Percentiles rank a stretch among this genome's conserved stretches.
phyloP scores from a whole-genome alignment of 2,888 invertebrate genomes.

The Pecten maximus region DNA sequence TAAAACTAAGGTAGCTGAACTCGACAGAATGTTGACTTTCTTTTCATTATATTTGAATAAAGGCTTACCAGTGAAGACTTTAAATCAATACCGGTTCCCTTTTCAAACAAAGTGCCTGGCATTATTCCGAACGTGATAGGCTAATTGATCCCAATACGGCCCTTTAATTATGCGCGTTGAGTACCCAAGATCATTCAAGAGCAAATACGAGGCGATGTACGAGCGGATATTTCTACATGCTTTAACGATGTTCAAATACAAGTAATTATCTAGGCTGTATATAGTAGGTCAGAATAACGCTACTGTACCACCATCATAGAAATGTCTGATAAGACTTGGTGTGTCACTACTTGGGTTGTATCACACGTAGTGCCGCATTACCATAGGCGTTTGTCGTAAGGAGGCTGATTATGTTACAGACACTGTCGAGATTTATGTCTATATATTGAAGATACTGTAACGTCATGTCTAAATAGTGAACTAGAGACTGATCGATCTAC shows the following conservation, averaged over 20 bases:
- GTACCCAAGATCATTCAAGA: not conserved
- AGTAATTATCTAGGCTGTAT: not conserved
- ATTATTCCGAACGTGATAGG: not conserved
- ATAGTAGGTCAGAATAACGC: not conserved
- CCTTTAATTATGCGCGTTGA: slow-evolving; percentile 1
- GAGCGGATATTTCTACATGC: not conserved
- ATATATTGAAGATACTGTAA: no score
- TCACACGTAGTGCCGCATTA: not conserved
- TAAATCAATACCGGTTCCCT: slow-evolving; percentile 30
- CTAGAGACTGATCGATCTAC: no score
- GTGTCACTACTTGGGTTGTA: not conserved
- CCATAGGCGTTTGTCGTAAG: not conserved
- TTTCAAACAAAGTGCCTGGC: slow-evolving; percentile 2
- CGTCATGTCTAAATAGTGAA: no score
- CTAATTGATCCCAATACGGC: slow-evolving; percentile 22
- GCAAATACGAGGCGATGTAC: not conserved
- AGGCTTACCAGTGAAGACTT: not conserved
- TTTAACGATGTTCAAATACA: not conserved
- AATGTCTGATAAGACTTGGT: not conserved
- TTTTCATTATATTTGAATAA: slow-evolving; percentile 23
- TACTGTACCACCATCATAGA: not conserved
- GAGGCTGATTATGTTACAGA: not conserved
- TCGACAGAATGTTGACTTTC: not conserved
- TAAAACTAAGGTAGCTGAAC: not conserved
- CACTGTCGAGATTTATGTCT: no score